Percentiles rank a stretch among this genome's conserved stretches.
Evolutionary conservation across 2,113 vertebrate genomes (phyloP).

Genomic region (Paraplagusia blochii): DNA sequence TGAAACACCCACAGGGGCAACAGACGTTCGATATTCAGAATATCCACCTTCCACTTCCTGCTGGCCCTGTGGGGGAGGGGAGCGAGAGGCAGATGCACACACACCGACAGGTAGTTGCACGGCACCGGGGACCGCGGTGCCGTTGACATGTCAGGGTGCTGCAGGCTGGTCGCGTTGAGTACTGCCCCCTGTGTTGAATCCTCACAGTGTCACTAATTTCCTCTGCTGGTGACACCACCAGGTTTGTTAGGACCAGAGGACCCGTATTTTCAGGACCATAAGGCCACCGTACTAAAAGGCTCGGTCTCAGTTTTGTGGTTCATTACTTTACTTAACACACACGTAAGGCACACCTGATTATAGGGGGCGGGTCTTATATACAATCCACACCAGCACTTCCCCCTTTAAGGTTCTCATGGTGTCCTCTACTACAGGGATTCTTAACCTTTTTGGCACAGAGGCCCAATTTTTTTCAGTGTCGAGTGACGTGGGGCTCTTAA

Average conservation of each 20-base stretch:
- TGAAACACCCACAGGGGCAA: slow-evolving; percentile 48
- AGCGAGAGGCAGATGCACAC: slow-evolving; percentile 4
- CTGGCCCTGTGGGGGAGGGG: slow-evolving; percentile 23
- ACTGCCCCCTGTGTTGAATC: slow-evolving; percentile 51
- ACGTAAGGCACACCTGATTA: too few species aligned
- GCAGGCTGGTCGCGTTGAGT: slow-evolving; percentile 38
- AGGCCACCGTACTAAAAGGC: too few species aligned
- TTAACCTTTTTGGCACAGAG: too few species aligned
- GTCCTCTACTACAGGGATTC: too few species aligned
- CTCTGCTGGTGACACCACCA: slow-evolving; percentile 50
- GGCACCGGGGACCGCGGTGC: slow-evolving; percentile 21
- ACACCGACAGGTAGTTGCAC: slow-evolving; percentile 1
- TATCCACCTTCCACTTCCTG: slow-evolving; percentile 43
- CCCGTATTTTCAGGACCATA: too few species aligned
- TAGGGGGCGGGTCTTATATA: too few species aligned
- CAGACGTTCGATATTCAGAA: slow-evolving; percentile 61
- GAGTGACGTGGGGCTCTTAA: too few species aligned
- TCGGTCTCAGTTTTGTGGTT: too few species aligned
- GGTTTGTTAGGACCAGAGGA: slow-evolving; percentile 14
- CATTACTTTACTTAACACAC: too few species aligned
- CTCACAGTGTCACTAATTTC: slow-evolving; percentile 61
- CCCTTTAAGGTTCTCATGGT: too few species aligned
- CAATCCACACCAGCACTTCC: too few species aligned
- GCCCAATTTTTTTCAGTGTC: too few species aligned
- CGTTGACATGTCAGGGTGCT: slow-evolving; percentile 50